These are phyloP conservation scores for Bactericera cockerelli DNA, from an alignment of 1,140 invertebrate species.

Conservation along the genomic window DNA sequence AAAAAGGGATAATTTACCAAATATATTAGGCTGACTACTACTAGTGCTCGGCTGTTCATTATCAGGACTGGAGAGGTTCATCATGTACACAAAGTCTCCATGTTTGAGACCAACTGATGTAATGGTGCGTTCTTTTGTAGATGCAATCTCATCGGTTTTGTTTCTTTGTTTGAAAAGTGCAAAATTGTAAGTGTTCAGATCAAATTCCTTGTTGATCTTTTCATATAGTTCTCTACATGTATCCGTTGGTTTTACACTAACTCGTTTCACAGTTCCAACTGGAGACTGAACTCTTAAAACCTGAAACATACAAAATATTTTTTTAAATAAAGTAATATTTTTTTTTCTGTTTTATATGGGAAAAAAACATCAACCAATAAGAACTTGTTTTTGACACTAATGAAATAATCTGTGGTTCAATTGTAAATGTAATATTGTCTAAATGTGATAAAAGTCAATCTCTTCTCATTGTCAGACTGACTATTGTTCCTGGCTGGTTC, in stretches of 20 bases:
- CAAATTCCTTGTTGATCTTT: conserved; percentile 52
- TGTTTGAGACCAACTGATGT: conserved; percentile 56
- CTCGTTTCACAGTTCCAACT: conserved; percentile 68
- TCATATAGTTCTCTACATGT: conserved; percentile 59
- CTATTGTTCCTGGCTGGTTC: too few species aligned
- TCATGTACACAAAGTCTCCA: conserved; percentile 82
- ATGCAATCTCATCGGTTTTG: conserved; percentile 54
- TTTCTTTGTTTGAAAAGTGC: conserved; percentile 60
- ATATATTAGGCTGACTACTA: conserved; percentile 9
- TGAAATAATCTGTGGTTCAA: too few species aligned
- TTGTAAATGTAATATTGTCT: too few species aligned
- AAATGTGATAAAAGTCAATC: too few species aligned
- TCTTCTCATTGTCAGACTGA: too few species aligned
- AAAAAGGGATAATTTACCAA: too few species aligned
- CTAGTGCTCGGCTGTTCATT: conserved; percentile 22
- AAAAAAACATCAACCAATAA: too few species aligned
- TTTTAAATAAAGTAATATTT: too few species aligned
- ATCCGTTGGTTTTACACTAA: conserved; percentile 55
- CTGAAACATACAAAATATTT: too few species aligned
- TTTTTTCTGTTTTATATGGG: too few species aligned
- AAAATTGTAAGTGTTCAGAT: conserved; percentile 53
- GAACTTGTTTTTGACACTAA: too few species aligned
- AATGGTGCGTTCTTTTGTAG: conserved; percentile 52
- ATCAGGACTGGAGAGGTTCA: conserved; percentile 35
- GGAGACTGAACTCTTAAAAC: conserved; percentile 74